A percentile compares a stretch with the other conserved stretches of the same genome.
phyloP scores from a whole-genome alignment of 2,888 invertebrate species.

The Cerastis leucographa region DNA sequence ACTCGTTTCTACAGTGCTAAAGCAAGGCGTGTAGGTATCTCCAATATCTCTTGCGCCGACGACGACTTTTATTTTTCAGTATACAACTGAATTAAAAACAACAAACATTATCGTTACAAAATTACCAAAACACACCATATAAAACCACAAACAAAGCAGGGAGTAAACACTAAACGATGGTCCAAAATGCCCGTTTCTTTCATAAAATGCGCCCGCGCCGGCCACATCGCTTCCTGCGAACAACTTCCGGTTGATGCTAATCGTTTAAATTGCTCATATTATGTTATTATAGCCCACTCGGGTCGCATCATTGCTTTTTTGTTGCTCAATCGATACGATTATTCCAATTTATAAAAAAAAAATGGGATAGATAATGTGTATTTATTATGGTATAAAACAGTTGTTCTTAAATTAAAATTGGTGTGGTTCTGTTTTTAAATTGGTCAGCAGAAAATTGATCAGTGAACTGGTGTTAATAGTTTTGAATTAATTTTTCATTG shows the following conservation, averaged over 20 bases:
- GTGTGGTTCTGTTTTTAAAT: slow-evolving; percentile 52
- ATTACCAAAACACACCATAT: slow-evolving; percentile 43
- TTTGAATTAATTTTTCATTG: background rate
- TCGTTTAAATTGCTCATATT: slow-evolving; percentile 83
- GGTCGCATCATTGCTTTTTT: slow-evolving; percentile 85
- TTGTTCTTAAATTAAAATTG: slow-evolving; percentile 61
- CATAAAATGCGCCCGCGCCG: slow-evolving; percentile 80
- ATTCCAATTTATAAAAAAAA: slow-evolving; percentile 63
- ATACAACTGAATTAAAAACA: slow-evolving; percentile 12
- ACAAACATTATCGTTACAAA: slow-evolving; percentile 10
- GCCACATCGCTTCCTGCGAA: slow-evolving; percentile 85
- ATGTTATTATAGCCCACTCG: slow-evolving; percentile 82
- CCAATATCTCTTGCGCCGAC: background rate
- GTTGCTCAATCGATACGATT: slow-evolving; percentile 60
- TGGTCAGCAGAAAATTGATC: slow-evolving; percentile 46
- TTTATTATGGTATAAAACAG: slow-evolving; percentile 61
- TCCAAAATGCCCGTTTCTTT: slow-evolving; percentile 45
- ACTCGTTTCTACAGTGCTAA: no score
- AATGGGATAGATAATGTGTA: slow-evolving; percentile 63
- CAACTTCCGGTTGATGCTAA: slow-evolving; percentile 84
- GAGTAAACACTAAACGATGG: slow-evolving; percentile 46
- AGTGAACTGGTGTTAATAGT: slow-evolving; percentile 36
- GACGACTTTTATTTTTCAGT: background rate
- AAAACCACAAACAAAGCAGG: slow-evolving; percentile 59
- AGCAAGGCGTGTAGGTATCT: no score